Evolutionary conservation across 2,888 invertebrate species (phyloP), one percentile per base, ranked within the genome.

Genomic region (Tiliacea aurago): DNA sequence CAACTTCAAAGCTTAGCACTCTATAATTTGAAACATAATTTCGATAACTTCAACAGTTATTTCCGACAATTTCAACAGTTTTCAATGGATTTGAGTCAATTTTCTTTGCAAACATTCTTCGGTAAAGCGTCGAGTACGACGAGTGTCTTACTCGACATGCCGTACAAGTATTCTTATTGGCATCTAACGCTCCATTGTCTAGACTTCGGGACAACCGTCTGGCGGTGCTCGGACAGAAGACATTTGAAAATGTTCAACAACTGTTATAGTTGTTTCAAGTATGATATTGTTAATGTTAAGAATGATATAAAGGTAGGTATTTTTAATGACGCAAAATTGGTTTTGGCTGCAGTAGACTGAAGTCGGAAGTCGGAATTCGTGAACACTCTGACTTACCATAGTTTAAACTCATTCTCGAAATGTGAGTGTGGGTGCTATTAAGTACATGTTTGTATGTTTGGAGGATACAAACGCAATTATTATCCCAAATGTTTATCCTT

Each of bases 121-220:
- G 59, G 47, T 73, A 23, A 70, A 74, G 73, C 63, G 33, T 66
- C 62, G n/a, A n/a, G 20, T 28, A 13, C 20, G 43, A n/a, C n/a
- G n/a, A n/a, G n/a, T 0, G 43, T 18, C 11, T 18, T 62, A 70
- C 67, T 80, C 55, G 51, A 80, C 37, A 70, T 62, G 41, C 37
- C 15, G 72, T 45, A 75, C 69, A 80, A 86, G 86, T 66, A 80
- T 74, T 68, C 85, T 88, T 88, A 84, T 84, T 84, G 84, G 73
- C 82, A 81, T 84, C 87, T 86, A 76, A 76, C 63, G 62, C 53
- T 70, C 74, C 33, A 84, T 89, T 90, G 91, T 91, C 91, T 91
- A 90, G 91, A 90, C 89, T 87, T 87, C 83, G 84, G 83, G 78
- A 84, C 89, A 87, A 86, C 84, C 82, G 90, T 88, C 87, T 90